phyloP scores from a whole-genome alignment of 2,113 vertebrate species.

The Phaethon lepturus region DNA sequence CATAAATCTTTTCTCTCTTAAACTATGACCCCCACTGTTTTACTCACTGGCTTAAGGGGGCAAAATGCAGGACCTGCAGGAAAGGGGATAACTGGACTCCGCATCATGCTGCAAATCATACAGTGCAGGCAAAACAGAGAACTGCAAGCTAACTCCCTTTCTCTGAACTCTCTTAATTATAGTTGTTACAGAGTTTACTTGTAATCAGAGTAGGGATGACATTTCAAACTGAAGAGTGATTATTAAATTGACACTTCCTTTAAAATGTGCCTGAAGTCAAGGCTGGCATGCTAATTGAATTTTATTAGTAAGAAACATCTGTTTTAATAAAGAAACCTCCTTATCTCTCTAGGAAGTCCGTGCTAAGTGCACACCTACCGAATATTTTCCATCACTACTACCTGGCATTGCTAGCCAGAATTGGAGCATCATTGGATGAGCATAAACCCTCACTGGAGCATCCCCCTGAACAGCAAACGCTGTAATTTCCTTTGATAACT shows the following conservation, averaged over 20 bases:
- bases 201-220: conserved; percentile 39
- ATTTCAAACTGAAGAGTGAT: conserved; percentile 46
- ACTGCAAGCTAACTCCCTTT: conserved; percentile 11
- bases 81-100: neutral
- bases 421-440: too few species aligned
- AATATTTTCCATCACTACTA: neutral
- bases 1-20: neutral
- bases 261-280: conserved; percentile 43
- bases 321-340: conserved; percentile 31
- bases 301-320: conserved; percentile 32
- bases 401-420: neutral
- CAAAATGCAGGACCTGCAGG: neutral
- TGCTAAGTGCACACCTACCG: neutral
- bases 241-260: conserved; percentile 59
- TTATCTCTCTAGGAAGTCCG: conserved; percentile 34
- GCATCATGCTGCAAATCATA: neutral
- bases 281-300: conserved; percentile 49
- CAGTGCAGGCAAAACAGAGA: neutral
- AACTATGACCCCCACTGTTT: neutral
- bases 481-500: neutral
- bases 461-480: neutral
- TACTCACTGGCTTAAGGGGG: neutral
- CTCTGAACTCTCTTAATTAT: conserved; percentile 32
- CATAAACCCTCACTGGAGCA: neutral
- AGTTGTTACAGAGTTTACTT: conserved; percentile 36